Percentiles rank a stretch among this genome's conserved stretches.
Conservation (phyloP, 92 coral and sea anemone species). For the Phenganax subtilis region DNA sequence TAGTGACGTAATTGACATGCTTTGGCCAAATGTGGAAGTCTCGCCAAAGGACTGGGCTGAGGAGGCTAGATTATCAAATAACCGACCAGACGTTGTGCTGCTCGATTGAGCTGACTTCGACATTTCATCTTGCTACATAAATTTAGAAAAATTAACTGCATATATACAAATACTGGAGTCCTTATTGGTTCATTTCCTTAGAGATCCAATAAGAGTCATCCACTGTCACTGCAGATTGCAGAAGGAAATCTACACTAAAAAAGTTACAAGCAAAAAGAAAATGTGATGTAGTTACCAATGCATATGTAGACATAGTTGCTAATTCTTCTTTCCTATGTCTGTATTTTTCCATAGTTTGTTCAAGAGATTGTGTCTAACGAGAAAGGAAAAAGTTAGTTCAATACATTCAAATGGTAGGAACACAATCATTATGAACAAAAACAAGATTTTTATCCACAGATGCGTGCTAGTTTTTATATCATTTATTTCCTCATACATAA, state of each 20-base stretch:
- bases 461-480: neutral
- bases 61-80: slow-evolving; percentile 42
- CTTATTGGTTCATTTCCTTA: no score
- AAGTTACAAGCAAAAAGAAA: no score
- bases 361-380: slow-evolving; percentile 16
- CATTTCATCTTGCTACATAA: slow-evolving; percentile 28
- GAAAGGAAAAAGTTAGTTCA: neutral
- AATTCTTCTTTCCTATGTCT: slow-evolving; percentile 17
- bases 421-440: neutral
- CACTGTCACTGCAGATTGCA: no score
- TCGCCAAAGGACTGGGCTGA: slow-evolving; percentile 20
- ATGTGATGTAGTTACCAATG: neutral
- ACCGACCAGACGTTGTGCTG: slow-evolving; percentile 26
- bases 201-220: no score
- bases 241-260: no score
- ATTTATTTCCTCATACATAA: slow-evolving; percentile 53
- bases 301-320: slow-evolving; percentile 1
- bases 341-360: slow-evolving; percentile 17
- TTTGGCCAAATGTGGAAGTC: slow-evolving; percentile 31
- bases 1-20: slow-evolving; percentile 1
- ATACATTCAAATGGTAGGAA: neutral
- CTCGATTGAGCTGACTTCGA: slow-evolving; percentile 28
- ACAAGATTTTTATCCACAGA: neutral
- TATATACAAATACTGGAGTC: no score
- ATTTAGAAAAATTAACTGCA: no score